Conservation (phyloP, 2,797 vertebrate species). For the Orestias chungarensis region DNA sequence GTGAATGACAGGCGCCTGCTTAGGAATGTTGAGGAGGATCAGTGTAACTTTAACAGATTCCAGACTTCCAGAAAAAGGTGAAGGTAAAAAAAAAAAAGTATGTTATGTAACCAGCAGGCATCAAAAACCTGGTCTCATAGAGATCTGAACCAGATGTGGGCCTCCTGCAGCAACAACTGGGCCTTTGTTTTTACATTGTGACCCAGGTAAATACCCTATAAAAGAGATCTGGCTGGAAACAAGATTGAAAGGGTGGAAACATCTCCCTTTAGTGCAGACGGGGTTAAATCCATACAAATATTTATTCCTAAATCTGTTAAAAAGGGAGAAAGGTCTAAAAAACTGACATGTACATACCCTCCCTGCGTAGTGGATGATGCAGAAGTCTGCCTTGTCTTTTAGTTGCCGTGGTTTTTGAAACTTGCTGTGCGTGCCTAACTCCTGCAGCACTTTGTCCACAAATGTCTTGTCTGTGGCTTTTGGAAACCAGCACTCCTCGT, state of each 20-base stretch:
- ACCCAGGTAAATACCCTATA: conserved; percentile 45
- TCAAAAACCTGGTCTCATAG: conserved; percentile 32
- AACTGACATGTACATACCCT: conserved; percentile 79
- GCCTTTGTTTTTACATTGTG: conserved; percentile 65
- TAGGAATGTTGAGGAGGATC: conserved; percentile 50
- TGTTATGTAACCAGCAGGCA: conserved; percentile 63
- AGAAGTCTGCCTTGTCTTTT: conserved; percentile 98
- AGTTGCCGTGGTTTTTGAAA: conserved; percentile 98
- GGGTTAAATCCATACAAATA: conserved; percentile 1
- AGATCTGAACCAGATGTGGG: conserved; percentile 77
- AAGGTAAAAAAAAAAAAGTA: conserved; percentile 37
- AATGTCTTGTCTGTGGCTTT: conserved; percentile 99
- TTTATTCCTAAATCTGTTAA: neutral
- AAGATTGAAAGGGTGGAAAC: neutral
- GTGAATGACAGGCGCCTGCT: conserved; percentile 28
- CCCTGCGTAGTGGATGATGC: conserved; percentile 97
- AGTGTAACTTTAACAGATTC: conserved; percentile 45
- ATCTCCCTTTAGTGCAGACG: neutral
- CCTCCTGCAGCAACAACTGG: conserved; percentile 63
- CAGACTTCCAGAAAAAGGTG: conserved; percentile 55
- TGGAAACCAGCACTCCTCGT: conserved; percentile 99
- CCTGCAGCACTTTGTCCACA: conserved; percentile 96
- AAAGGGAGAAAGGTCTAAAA: neutral
- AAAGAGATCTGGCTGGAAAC: conserved; percentile 15
- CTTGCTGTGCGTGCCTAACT: conserved; percentile 94